Conservation (phyloP, 2,888 invertebrate genomes). For the Orthosia gracilis region DNA sequence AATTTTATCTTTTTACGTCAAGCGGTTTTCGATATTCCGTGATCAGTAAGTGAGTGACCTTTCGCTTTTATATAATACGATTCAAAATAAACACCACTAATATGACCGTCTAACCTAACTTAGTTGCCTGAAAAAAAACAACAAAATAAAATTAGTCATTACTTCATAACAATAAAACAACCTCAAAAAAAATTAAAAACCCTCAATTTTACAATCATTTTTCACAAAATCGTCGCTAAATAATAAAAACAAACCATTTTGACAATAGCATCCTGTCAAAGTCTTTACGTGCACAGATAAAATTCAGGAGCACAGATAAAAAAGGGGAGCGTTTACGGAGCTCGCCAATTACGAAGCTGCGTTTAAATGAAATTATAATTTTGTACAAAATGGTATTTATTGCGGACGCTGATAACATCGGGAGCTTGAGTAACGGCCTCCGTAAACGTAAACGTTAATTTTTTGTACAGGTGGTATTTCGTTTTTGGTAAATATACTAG, state of each 20-base stretch:
- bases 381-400: constrained; percentile 74
- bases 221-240: constrained; percentile 25
- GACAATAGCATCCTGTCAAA: constrained; percentile 60
- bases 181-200: constrained; percentile 1
- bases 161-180: not conserved
- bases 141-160: not conserved
- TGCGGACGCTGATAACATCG: constrained; percentile 71
- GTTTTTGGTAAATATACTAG: constrained; percentile 7
- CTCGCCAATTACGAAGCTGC: constrained; percentile 73
- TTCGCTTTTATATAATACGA: no score
- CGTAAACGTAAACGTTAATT: constrained; percentile 45
- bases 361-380: constrained; percentile 79
- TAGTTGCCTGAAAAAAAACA: not conserved
- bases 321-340: constrained; percentile 67
- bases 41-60: no score
- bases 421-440: constrained; percentile 59
- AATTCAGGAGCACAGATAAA: constrained; percentile 66
- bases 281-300: constrained; percentile 63
- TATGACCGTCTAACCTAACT: no score
- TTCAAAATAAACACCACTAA: no score
- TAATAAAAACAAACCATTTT: constrained; percentile 44
- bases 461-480: constrained; percentile 48
- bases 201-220: constrained; percentile 17
- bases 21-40: no score
- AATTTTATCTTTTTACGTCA: no score